These are phyloP conservation scores for Thripadectes ignobilis DNA, from an alignment of 2,797 vertebrate genomes.

Conservation along the genomic window DNA sequence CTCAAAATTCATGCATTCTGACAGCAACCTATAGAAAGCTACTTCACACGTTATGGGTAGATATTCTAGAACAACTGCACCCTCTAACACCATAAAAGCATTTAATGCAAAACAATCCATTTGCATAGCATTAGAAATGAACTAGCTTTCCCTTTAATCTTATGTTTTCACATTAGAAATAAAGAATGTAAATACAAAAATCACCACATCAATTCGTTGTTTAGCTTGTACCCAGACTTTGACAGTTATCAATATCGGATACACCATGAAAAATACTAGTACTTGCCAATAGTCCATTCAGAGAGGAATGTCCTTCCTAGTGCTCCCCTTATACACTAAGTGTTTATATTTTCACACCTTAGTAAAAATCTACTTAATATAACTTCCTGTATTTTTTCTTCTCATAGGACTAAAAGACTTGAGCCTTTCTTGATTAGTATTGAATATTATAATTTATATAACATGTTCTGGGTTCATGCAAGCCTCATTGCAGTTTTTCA, in stretches of 20 bases:
- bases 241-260: neutral
- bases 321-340: neutral
- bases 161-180: neutral
- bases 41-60: neutral
- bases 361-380: neutral
- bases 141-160: neutral
- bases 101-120: slow-evolving; percentile 21
- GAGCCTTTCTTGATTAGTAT: neutral
- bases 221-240: neutral
- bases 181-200: neutral
- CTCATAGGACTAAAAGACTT: neutral
- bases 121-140: neutral
- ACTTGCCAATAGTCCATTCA: neutral
- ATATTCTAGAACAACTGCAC: neutral
- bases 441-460: neutral
- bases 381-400: neutral
- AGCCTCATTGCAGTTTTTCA: neutral
- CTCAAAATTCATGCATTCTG: neutral
- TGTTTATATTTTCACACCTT: neutral
- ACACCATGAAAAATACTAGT: neutral
- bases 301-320: neutral
- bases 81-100: neutral
- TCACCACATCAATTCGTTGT: neutral
- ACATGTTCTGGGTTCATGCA: neutral
- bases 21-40: neutral